Conservation (phyloP, 2,797 vertebrate genomes). For the Sebastes itinus region DNA sequence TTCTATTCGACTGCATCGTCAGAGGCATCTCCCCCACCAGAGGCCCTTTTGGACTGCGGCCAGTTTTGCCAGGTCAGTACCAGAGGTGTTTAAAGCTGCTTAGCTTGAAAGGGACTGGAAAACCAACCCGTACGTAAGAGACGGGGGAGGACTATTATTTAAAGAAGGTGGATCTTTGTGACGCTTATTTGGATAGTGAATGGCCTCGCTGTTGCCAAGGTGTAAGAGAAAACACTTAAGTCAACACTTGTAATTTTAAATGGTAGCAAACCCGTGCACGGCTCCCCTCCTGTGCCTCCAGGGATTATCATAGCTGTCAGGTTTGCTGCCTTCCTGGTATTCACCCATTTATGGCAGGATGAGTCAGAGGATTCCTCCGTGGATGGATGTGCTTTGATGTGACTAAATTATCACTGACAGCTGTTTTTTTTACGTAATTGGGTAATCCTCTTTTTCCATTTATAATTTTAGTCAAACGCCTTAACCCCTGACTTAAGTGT, state of each 20-base stretch:
- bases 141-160: background rate
- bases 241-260: conserved; percentile 11
- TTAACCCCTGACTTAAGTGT: conserved; percentile 40
- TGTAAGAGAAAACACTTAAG: conserved; percentile 16
- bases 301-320: conserved; percentile 26
- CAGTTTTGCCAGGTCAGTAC: conserved; percentile 91
- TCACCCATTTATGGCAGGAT: conserved; percentile 42
- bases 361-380: conserved; percentile 45
- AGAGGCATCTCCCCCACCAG: conserved; percentile 93
- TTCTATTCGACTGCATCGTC: conserved; percentile 97
- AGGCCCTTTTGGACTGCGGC: conserved; percentile 91
- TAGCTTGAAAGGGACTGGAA: background rate
- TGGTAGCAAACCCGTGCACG: background rate
- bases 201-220: conserved; percentile 11
- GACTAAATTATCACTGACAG: conserved; percentile 55
- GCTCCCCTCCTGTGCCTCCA: conserved; percentile 11
- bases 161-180: background rate
- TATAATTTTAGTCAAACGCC: conserved; percentile 34
- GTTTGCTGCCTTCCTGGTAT: conserved; percentile 42
- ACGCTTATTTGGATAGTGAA: background rate
- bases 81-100: conserved; percentile 18
- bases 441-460: conserved; percentile 48
- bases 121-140: background rate
- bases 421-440: conserved; percentile 52
- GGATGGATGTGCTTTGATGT: conserved; percentile 51